A percentile compares a stretch with the other conserved stretches of the same genome.
phyloP scores from a whole-genome alignment of 1,140 invertebrate genomes.

The Hylaeus volcanicus region DNA sequence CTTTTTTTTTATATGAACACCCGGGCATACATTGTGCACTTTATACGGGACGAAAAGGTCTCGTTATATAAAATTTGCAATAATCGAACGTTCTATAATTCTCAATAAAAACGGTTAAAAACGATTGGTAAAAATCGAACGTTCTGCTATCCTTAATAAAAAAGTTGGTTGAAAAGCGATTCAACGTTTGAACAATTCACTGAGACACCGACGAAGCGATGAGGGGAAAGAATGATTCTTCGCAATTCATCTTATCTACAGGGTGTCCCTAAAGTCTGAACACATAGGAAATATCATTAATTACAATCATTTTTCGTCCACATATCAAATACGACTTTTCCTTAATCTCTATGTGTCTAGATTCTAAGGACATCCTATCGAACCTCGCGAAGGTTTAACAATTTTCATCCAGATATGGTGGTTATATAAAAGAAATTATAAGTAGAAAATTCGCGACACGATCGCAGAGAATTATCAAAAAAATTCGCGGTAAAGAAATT shows the following conservation, averaged over 20 bases:
- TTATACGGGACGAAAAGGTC: background rate
- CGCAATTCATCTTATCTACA: too few relatives aligned
- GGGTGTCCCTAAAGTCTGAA: too few relatives aligned
- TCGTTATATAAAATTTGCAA: background rate
- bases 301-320: too few relatives aligned
- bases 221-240: background rate
- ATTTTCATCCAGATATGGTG: background rate
- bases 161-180: background rate
- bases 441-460: background rate
- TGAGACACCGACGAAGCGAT: background rate
- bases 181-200: background rate
- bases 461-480: slow-evolving; percentile 4
- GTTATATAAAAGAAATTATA: too few relatives aligned
- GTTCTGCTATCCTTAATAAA: background rate
- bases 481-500: background rate
- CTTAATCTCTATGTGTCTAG: too few relatives aligned
- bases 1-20: background rate
- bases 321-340: too few relatives aligned
- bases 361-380: too few relatives aligned
- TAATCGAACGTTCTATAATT: background rate
- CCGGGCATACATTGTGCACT: background rate
- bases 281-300: too few relatives aligned
- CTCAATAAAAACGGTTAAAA: background rate
- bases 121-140: background rate
- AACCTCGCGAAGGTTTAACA: background rate